These are phyloP conservation scores for Cephalopterus ornatus DNA, from an alignment of 2,113 vertebrate species.

Conservation along the genomic window DNA sequence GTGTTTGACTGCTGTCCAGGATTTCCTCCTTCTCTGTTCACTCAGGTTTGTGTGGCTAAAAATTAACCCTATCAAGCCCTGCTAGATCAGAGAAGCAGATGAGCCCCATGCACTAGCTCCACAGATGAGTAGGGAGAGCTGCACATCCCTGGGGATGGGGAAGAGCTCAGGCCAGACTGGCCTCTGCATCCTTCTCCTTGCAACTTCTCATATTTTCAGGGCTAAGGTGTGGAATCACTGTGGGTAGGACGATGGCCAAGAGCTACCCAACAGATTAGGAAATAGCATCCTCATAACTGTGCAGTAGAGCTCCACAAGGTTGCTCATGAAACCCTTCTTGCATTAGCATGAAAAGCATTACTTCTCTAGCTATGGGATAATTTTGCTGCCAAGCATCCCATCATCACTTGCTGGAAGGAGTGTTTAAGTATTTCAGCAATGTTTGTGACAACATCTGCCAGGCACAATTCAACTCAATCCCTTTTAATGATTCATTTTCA, in stretches of 20 bases:
- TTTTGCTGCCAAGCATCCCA: neutral
- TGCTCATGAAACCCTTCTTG: neutral
- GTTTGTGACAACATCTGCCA: slow-evolving; percentile 55
- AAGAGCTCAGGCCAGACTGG: neutral
- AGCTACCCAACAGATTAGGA: neutral
- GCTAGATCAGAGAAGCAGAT: neutral
- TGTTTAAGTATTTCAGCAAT: slow-evolving; percentile 22
- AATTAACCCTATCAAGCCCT: neutral
- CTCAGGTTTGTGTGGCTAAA: neutral
- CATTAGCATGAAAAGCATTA: neutral
- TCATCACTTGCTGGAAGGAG: neutral
- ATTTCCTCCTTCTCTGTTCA: neutral
- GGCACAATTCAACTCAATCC: slow-evolving; percentile 20
- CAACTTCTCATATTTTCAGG: neutral
- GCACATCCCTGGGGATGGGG: neutral
- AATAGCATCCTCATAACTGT: neutral
- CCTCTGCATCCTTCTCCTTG: neutral
- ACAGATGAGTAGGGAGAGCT: fast-evolving
- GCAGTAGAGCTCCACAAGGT: neutral
- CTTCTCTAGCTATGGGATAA: neutral
- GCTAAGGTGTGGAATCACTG: neutral
- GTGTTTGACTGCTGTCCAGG: neutral
- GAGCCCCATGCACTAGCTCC: neutral
- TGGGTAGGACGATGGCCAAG: neutral
- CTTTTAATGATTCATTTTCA: slow-evolving; percentile 53